Conservation (phyloP, 2,113 vertebrate genomes). For the Caranx ignobilis region DNA sequence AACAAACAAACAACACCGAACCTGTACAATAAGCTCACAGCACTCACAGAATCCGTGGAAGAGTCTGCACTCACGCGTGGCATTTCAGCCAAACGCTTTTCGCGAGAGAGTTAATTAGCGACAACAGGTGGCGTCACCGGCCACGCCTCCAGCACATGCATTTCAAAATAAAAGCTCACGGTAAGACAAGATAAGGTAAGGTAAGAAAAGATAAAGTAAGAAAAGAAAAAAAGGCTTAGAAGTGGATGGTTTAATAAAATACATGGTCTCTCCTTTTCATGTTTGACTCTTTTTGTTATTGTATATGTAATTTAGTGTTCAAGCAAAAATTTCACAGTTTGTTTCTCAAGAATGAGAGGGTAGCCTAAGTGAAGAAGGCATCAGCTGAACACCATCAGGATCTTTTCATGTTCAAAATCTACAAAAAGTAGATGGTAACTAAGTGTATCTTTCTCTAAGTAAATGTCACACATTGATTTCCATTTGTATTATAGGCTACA, state of each 20-base stretch:
- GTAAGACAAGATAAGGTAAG: too few species aligned
- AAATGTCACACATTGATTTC: not conserved
- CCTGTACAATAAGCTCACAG: not conserved
- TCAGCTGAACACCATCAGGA: not conserved
- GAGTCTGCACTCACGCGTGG: too few species aligned
- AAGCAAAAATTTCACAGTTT: not conserved
- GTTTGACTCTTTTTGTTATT: not conserved
- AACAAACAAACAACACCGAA: not conserved
- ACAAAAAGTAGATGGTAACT: not conserved
- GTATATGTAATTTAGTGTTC: not conserved
- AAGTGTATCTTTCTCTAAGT: too few species aligned
- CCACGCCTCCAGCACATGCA: not conserved
- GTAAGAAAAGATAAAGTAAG: too few species aligned
- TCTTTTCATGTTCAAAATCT: not conserved
- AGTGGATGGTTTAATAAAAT: too few species aligned
- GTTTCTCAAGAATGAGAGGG: too few species aligned
- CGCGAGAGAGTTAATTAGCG: too few species aligned
- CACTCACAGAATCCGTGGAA: too few species aligned
- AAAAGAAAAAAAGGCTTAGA: not conserved
- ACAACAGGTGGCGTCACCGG: too few species aligned
- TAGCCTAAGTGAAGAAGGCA: too few species aligned
- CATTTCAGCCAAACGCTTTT: too few species aligned
- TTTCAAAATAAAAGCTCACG: conserved; percentile 12
- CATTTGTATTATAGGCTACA: not conserved
- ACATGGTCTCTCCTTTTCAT: too few species aligned